These are phyloP conservation scores for Hyposoter dolosus DNA, from an alignment of 2,888 invertebrate genomes.

Conservation along the genomic window DNA sequence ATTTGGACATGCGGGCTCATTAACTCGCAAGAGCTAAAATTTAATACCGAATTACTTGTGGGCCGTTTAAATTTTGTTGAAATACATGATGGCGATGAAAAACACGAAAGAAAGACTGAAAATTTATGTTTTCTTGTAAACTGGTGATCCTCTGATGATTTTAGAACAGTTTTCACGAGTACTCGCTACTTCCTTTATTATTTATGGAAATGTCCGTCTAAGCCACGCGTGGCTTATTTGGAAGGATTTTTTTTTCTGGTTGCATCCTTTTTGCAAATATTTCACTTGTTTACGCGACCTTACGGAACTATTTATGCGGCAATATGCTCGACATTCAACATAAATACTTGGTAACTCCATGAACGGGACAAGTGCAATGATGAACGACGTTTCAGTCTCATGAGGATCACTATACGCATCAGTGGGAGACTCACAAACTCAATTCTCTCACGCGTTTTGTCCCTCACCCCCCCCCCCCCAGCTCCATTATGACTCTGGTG, in stretches of 20 bases:
- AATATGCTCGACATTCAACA: not conserved
- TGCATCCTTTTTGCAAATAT: not conserved
- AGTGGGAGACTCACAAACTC: slow-evolving; percentile 35
- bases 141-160: too few relatives aligned
- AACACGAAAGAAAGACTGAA: not conserved
- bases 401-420: slow-evolving; percentile 18
- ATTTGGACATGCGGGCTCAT: slow-evolving; percentile 19
- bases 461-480: not conserved
- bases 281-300: not conserved
- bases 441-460: slow-evolving; percentile 56
- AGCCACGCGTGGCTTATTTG: not conserved
- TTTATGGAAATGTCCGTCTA: too few relatives aligned
- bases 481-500: slow-evolving; percentile 30
- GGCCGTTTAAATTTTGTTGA: not conserved
- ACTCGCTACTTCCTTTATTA: too few relatives aligned
- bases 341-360: not conserved
- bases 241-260: not conserved
- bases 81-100: not conserved
- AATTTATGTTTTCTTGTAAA: too few relatives aligned
- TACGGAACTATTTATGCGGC: not conserved
- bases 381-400: slow-evolving; percentile 16
- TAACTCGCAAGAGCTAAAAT: slow-evolving; percentile 20
- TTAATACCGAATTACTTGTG: not conserved
- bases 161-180: too few relatives aligned
- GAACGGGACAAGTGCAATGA: slow-evolving; percentile 23